These are phyloP conservation scores for Drosophila pruinosa DNA, from an alignment of 1,140 invertebrate species.

Conservation along the genomic window DNA sequence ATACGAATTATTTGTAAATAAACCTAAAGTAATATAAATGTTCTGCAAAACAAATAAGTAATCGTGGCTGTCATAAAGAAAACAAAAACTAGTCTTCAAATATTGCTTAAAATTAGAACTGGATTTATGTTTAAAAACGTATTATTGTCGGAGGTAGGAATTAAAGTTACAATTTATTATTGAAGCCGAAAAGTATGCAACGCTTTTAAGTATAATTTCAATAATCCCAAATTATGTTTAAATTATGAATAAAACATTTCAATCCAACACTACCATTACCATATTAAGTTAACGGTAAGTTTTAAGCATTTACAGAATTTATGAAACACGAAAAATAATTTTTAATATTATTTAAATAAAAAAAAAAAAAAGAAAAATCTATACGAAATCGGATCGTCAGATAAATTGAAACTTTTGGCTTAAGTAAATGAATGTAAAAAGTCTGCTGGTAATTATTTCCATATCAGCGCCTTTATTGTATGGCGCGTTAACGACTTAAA, in stretches of 20 bases:
- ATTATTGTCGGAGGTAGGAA: too few relatives aligned
- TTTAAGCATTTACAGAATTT: too few relatives aligned
- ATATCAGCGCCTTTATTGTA: slow-evolving; percentile 55
- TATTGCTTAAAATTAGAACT: not conserved
- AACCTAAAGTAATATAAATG: too few relatives aligned
- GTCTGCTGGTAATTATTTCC: slow-evolving; percentile 77
- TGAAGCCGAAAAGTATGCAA: slow-evolving; percentile 10
- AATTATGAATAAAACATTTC: too few relatives aligned
- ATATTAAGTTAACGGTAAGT: too few relatives aligned
- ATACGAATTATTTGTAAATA: too few relatives aligned
- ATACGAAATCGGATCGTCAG: not conserved
- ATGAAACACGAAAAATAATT: not conserved
- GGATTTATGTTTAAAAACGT: not conserved
- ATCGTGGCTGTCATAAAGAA: not conserved
- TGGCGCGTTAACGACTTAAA: slow-evolving; percentile 33
- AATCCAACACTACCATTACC: too few relatives aligned
- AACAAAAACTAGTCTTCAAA: not conserved
- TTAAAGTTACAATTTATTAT: not conserved
- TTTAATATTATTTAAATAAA: not conserved
- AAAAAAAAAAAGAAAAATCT: not conserved
- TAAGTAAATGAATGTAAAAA: slow-evolving; percentile 40
- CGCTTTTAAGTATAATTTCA: not conserved
- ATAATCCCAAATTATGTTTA: too few relatives aligned
- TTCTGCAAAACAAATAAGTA: not conserved
- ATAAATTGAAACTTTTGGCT: not conserved